These are phyloP conservation scores for Mobula birostris DNA, from an alignment of 2,113 vertebrate genomes.

Conservation along the genomic window DNA sequence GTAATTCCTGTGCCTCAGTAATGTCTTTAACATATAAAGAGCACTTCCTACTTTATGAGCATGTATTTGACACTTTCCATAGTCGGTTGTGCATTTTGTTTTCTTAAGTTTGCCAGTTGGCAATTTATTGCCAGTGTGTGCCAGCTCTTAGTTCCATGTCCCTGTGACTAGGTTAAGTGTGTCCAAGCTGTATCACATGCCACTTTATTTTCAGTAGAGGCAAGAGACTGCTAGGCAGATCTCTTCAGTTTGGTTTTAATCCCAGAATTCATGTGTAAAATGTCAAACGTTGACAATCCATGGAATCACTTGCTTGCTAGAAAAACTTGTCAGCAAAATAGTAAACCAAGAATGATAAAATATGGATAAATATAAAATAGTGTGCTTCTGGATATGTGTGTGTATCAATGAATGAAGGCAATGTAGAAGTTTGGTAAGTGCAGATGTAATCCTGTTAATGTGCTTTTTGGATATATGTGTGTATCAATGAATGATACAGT, in stretches of 20 bases:
- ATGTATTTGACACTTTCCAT: not conserved
- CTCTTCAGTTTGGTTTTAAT: not conserved
- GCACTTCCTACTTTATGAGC: not conserved
- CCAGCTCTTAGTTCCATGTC: not conserved
- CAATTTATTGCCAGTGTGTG: not conserved
- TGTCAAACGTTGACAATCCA: not conserved
- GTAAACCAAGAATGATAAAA: not conserved
- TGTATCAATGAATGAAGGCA: not conserved
- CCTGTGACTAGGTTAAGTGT: not conserved
- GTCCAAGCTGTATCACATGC: not conserved
- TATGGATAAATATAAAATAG: not conserved
- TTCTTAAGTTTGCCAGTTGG: not conserved
- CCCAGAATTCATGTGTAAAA: not conserved
- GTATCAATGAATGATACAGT: not conserved
- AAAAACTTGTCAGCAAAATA: not conserved
- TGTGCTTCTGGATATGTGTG: not conserved
- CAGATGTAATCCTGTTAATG: too few relatives aligned
- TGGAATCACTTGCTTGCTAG: not conserved
- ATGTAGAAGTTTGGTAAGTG: too few relatives aligned
- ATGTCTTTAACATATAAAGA: not conserved
- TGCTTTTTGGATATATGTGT: too few relatives aligned
- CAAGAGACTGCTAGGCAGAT: not conserved
- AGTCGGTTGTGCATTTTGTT: not conserved
- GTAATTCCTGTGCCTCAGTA: not conserved
- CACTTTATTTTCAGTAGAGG: not conserved